These are phyloP conservation scores for Pecten maximus DNA, from an alignment of 2,888 invertebrate species.

Conservation along the genomic window DNA sequence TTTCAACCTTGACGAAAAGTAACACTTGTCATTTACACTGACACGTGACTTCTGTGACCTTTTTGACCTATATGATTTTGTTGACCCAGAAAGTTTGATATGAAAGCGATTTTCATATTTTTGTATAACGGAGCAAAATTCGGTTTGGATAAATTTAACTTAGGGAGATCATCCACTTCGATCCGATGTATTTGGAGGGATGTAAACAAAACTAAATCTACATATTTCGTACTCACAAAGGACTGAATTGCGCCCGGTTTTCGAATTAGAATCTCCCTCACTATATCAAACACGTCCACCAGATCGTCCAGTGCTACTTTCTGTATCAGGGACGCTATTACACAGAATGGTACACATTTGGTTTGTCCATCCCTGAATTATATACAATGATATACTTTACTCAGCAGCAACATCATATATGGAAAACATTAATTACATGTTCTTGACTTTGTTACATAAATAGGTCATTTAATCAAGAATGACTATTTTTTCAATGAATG, in stretches of 20 bases:
- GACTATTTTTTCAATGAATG: no score
- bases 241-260: constrained; percentile 26
- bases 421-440: no score
- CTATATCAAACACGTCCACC: constrained; percentile 20
- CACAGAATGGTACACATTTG: constrained; percentile 23
- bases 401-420: not conserved
- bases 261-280: constrained; percentile 31
- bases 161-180: not conserved
- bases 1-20: not conserved
- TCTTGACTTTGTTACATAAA: no score
- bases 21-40: not conserved
- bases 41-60: not conserved
- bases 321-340: constrained; percentile 1
- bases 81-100: no score
- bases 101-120: no score
- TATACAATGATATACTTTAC: not conserved
- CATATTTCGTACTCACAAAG: not conserved
- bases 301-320: not conserved
- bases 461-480: no score
- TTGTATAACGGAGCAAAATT: no score
- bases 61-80: not conserved
- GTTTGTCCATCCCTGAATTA: constrained; percentile 19
- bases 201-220: not conserved
- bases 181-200: not conserved
- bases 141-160: not conserved